phyloP scores from a whole-genome alignment of 2,888 invertebrate species.

The Galeopsomyia nigrocyanea region DNA sequence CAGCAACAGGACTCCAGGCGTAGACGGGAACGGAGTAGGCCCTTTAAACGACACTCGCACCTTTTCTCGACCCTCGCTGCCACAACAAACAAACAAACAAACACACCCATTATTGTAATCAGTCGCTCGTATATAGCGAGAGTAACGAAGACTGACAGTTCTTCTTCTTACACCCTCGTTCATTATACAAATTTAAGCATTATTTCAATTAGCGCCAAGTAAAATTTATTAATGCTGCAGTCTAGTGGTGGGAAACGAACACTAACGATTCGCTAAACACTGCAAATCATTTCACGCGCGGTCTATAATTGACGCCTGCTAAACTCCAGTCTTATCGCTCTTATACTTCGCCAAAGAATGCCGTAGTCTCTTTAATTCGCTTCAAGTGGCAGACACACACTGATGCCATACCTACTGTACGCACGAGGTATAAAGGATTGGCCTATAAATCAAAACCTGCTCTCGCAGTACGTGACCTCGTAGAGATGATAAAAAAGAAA shows the following conservation, averaged over 20 bases:
- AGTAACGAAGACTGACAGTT: too few species aligned
- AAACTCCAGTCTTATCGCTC: slow-evolving; percentile 17
- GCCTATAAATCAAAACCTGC: slow-evolving; percentile 24
- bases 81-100: slow-evolving; percentile 20
- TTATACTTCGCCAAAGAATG: not conserved
- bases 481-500: slow-evolving; percentile 21
- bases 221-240: too few species aligned
- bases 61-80: slow-evolving; percentile 67
- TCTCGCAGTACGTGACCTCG: slow-evolving; percentile 7
- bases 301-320: not conserved
- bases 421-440: not conserved
- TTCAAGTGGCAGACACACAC: too few species aligned
- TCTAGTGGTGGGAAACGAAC: too few species aligned
- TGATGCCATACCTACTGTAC: too few species aligned
- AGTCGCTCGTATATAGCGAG: not conserved
- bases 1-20: slow-evolving; percentile 66
- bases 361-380: too few species aligned
- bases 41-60: slow-evolving; percentile 66
- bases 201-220: too few species aligned
- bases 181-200: too few species aligned
- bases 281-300: not conserved
- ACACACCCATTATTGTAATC: not conserved
- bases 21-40: slow-evolving; percentile 65
- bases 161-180: too few species aligned
- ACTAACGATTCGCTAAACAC: too few species aligned